Conservation (phyloP, 2,113 vertebrate genomes). For the Sylvia atricapilla region DNA sequence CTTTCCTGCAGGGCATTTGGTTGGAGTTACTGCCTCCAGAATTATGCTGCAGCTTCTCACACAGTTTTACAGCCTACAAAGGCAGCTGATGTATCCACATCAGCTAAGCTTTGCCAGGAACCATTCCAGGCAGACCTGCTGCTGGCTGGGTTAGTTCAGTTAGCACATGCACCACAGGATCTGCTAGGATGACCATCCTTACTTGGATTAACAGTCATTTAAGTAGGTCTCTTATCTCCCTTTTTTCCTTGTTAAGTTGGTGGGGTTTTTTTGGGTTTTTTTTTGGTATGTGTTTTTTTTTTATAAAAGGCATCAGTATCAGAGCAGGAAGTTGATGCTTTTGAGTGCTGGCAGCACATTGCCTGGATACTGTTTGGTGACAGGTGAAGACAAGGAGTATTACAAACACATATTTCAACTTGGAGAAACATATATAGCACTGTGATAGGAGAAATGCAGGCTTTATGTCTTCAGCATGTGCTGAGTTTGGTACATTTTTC, state of each 20-base stretch:
- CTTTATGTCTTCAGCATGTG: neutral
- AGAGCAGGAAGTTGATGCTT: neutral
- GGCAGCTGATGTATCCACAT: neutral
- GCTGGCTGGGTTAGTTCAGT: neutral
- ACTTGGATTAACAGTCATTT: neutral
- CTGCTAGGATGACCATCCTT: neutral
- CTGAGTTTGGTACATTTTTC: neutral
- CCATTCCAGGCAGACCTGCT: neutral
- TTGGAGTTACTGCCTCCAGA: neutral
- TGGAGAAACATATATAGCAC: neutral
- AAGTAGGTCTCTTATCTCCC: neutral
- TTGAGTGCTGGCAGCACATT: neutral
- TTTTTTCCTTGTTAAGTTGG: neutral
- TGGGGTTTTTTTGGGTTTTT: too few relatives aligned
- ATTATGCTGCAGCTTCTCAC: neutral
- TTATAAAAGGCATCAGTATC: neutral
- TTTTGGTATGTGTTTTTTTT: neutral
- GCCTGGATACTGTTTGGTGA: neutral
- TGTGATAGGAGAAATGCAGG: neutral
- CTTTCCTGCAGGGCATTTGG: neutral
- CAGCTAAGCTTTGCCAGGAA: neutral
- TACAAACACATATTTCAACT: slow-evolving; percentile 10
- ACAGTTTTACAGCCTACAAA: neutral
- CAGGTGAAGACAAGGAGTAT: slow-evolving; percentile 9
- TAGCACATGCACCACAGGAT: neutral